phyloP scores from a whole-genome alignment of 92 coral and sea anemone species.

The Bergia puertoricense region DNA sequence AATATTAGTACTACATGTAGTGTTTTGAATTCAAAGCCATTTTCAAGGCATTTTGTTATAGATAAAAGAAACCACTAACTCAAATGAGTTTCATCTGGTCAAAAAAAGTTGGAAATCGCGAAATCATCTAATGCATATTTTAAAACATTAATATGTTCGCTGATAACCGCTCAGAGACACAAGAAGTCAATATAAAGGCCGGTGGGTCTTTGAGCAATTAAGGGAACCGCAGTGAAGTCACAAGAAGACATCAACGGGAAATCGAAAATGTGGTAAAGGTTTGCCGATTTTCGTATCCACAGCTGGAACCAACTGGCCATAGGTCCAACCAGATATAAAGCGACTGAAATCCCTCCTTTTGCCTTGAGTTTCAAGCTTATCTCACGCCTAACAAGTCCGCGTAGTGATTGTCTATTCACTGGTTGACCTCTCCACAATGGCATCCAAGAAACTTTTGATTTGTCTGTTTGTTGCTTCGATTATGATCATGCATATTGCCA shows the following conservation, averaged over 20 bases:
- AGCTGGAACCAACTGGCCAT: constrained; percentile 15
- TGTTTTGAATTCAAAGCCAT: too few relatives aligned
- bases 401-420: neutral
- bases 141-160: neutral
- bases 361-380: neutral
- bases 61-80: neutral
- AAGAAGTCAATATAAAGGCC: neutral
- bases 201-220: neutral
- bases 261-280: neutral
- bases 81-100: neutral
- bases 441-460: constrained; percentile 9
- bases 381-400: neutral
- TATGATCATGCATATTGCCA: neutral
- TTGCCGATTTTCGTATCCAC: neutral
- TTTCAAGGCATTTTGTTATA: too few relatives aligned
- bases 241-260: neutral
- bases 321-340: neutral
- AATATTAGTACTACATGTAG: too few relatives aligned
- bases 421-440: neutral
- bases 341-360: too few relatives aligned
- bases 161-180: neutral
- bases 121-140: neutral
- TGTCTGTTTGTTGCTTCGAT: constrained; percentile 15
- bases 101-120: neutral
- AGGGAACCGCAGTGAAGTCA: constrained; percentile 4